phyloP scores from a whole-genome alignment of 2,113 vertebrate species.

The Triplophysa tibetana region DNA sequence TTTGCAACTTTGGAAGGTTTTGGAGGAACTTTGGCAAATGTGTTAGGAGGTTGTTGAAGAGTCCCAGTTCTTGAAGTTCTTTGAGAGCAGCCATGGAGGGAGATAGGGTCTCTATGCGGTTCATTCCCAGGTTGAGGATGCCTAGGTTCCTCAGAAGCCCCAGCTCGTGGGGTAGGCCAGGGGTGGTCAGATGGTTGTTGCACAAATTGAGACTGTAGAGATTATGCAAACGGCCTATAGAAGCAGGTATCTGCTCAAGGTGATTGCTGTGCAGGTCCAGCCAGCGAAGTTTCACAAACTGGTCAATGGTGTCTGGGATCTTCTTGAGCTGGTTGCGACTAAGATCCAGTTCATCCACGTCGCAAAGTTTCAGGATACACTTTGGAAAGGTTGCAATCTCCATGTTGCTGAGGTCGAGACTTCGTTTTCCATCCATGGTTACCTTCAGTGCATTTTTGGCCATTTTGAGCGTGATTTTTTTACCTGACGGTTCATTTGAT shows the following conservation, averaged over 20 bases:
- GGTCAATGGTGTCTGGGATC: slow-evolving; percentile 80
- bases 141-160: slow-evolving; percentile 78
- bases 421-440: slow-evolving; percentile 73
- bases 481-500: slow-evolving; percentile 63
- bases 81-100: slow-evolving; percentile 70
- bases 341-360: slow-evolving; percentile 85
- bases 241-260: slow-evolving; percentile 77
- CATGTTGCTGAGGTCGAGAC: slow-evolving; percentile 88
- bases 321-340: slow-evolving; percentile 85
- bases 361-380: slow-evolving; percentile 78
- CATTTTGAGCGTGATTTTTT: slow-evolving; percentile 78
- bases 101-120: slow-evolving; percentile 78
- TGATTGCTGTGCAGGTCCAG: slow-evolving; percentile 92
- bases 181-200: slow-evolving; percentile 84
- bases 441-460: slow-evolving; percentile 78
- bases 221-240: slow-evolving; percentile 76
- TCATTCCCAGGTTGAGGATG: slow-evolving; percentile 85
- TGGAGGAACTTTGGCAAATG: slow-evolving; percentile 73
- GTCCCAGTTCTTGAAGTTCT: slow-evolving; percentile 81
- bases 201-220: slow-evolving; percentile 83
- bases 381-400: slow-evolving; percentile 81
- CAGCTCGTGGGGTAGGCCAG: slow-evolving; percentile 76
- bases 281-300: slow-evolving; percentile 78
- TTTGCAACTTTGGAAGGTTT: slow-evolving; percentile 82
- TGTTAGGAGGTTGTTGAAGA: slow-evolving; percentile 84